These are phyloP conservation scores for Therioaphis trifolii DNA, from an alignment of 2,888 invertebrate species.

Conservation along the genomic window DNA sequence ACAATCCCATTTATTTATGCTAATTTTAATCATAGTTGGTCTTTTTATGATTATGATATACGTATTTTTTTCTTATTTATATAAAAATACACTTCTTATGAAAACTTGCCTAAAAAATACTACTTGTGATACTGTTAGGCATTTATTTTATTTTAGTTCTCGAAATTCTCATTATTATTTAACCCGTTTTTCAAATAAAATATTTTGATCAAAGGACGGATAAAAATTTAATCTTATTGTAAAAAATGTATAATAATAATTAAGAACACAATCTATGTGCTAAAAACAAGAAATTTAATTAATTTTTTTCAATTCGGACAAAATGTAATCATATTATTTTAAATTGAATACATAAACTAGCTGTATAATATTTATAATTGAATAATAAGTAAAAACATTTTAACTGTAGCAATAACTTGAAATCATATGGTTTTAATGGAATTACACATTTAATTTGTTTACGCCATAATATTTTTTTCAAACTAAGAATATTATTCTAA, in stretches of 20 bases:
- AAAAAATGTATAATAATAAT: neutral
- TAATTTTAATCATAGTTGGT: too few relatives aligned
- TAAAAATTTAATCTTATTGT: neutral
- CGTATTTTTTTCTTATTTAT: too few relatives aligned
- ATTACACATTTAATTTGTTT: too few relatives aligned
- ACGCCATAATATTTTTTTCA: too few relatives aligned
- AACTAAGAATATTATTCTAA: too few relatives aligned
- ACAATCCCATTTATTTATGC: too few relatives aligned
- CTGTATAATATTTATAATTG: neutral
- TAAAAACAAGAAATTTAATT: slow-evolving; percentile 9
- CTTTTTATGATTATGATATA: too few relatives aligned
- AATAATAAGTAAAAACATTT: neutral
- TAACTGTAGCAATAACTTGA: neutral
- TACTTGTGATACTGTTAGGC: too few relatives aligned
- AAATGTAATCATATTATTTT: slow-evolving; percentile 15
- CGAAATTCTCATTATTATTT: too few relatives aligned
- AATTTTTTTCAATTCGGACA: neutral
- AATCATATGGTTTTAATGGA: neutral
- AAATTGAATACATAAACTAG: neutral
- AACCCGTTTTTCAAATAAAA: neutral
- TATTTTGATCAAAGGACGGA: neutral
- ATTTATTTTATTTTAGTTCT: too few relatives aligned
- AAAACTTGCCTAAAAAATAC: too few relatives aligned
- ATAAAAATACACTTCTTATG: too few relatives aligned
- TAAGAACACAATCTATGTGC: neutral